Conservation (phyloP, 2,113 vertebrate species). For the Mandrillus leucophaeus region DNA sequence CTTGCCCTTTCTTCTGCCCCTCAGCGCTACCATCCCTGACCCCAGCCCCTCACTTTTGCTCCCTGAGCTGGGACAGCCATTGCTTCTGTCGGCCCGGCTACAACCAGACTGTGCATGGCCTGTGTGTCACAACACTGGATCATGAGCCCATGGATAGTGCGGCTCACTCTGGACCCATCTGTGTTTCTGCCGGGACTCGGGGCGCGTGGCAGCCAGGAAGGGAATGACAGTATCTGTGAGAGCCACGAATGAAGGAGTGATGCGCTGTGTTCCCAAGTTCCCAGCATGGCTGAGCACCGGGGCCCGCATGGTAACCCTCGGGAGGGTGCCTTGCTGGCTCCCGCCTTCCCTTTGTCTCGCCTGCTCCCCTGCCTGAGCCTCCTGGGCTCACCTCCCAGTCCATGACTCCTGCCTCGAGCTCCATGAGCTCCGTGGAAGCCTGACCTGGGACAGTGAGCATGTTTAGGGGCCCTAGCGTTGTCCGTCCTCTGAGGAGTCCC, state of each 20-base stretch:
- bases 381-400: neutral
- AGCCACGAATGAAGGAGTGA: neutral
- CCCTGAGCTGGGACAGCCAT: neutral
- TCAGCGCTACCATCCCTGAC: neutral
- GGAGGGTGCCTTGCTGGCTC: too few relatives aligned
- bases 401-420: neutral
- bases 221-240: neutral
- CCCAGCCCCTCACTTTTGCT: neutral
- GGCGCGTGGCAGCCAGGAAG: rapidly evolving
- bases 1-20: neutral
- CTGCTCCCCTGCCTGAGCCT: too few relatives aligned
- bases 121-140: neutral
- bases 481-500: neutral
- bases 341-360: too few relatives aligned
- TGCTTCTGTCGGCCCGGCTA: neutral
- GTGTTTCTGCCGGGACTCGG: neutral
- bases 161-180: neutral
- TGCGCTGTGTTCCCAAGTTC: rapidly evolving
- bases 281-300: neutral
- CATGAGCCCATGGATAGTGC: rapidly evolving
- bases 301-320: too few relatives aligned
- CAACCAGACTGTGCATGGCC: neutral
- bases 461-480: neutral
- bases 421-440: neutral
- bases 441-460: neutral